Evolutionary conservation across 2,888 invertebrate genomes (phyloP), one percentile per base, ranked within the genome.

Genomic region (Netelia fuscicornis): DNA sequence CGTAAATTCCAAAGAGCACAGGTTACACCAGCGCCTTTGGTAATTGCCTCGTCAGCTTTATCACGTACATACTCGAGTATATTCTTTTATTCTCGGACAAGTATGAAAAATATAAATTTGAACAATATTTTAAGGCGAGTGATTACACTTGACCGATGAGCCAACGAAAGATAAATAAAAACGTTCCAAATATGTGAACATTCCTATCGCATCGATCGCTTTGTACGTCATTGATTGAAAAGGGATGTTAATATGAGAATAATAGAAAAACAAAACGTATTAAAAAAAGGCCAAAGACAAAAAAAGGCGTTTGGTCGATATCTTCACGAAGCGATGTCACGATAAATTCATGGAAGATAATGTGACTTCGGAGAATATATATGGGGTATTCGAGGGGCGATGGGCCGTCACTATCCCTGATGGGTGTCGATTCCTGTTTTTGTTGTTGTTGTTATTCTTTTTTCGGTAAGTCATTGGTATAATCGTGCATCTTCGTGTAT

Each of bases 391-490:
- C 8, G 52, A 71, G 25, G 65, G 71, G 77, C 67, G 9, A 79
- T 79, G 54, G 23, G 60, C 48, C 52, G 13, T 60, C 37, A 17
- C 37, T 78, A 37, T 78, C 72, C 72, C 65, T 54, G 62, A 84
- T 81, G 68, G 79, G 64, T 83, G 70, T 83, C 58, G 80, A 78
- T 84, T 58, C 1, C 20, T 56, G 37, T 64, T 11, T 54, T 56
- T 79, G 37, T 78, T 70, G 65, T 13, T 20, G 9, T 67, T 48
- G 37, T 72, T 72, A 25, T 65, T 67, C 67, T 68, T 75, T 48
- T 74, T 68, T 74, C 71, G 71, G 77, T 84, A 88, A 86, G 87
- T 89, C 88, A 90, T 90, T 90, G 90, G 89, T 90, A 89, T 90
- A 90, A 90, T 90, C 88, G 84, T 83, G 85, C 87, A 81, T 75